Evolutionary conservation across 2,113 vertebrate genomes (phyloP).

Genomic region (Miniopterus natalensis): DNA sequence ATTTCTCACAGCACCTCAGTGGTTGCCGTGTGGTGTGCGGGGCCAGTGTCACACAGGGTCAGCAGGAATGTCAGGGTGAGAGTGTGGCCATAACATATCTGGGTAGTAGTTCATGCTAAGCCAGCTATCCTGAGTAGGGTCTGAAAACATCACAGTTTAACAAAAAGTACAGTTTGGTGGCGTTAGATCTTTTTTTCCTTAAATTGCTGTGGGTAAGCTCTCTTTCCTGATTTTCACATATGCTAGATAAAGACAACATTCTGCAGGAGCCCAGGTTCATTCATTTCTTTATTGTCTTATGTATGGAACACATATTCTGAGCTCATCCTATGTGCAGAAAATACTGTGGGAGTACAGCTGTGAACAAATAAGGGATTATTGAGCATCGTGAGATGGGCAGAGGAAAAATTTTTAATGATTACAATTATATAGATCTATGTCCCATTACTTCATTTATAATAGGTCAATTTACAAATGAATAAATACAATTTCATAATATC

Average conservation of each 20-base stretch:
- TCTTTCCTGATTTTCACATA: not conserved
- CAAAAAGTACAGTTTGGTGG: not conserved
- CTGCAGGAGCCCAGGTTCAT: no score
- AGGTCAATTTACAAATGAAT: not conserved
- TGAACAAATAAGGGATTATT: not conserved
- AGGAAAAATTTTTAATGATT: not conserved
- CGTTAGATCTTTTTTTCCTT: not conserved
- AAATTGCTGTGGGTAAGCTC: not conserved
- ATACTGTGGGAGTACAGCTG: rapidly evolving
- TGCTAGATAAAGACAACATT: not conserved
- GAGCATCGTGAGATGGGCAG: not conserved
- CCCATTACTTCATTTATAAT: not conserved
- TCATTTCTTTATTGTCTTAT: not conserved
- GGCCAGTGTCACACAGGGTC: not conserved
- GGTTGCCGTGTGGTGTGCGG: not conserved
- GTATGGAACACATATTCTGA: not conserved
- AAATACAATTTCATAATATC: not conserved
- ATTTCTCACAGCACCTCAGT: not conserved
- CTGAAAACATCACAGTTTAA: not conserved
- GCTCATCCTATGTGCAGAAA: not conserved
- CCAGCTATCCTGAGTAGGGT: not conserved
- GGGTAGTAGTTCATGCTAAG: not conserved
- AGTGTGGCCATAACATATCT: no score
- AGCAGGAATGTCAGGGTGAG: not conserved
- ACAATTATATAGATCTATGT: not conserved